phyloP scores from a whole-genome alignment of 1,140 invertebrate genomes.

The Lerema accius region DNA sequence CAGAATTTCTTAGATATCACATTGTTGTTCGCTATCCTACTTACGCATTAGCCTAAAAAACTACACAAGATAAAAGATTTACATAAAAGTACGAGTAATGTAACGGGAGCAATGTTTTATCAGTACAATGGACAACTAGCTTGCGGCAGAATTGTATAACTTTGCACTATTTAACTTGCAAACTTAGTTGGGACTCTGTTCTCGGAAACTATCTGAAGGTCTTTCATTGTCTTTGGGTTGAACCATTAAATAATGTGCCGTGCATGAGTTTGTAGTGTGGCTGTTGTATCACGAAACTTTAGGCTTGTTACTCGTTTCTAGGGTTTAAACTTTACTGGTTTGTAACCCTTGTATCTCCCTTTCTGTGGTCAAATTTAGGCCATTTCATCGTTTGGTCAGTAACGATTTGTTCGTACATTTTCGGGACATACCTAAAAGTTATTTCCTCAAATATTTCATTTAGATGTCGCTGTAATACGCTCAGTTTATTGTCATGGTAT shows the following conservation, averaged over 20 bases:
- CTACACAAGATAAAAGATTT: conserved; percentile 42
- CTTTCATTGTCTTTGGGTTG: conserved; percentile 44
- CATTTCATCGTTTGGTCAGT: too few relatives aligned
- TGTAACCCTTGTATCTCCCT: neutral
- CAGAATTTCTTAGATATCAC: neutral
- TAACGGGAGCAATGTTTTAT: conserved; percentile 49
- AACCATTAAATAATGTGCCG: conserved; percentile 21
- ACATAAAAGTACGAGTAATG: conserved; percentile 41
- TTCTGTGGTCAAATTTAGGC: too few relatives aligned
- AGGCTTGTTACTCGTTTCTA: conserved; percentile 8
- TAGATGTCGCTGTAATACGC: too few relatives aligned
- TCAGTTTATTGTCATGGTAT: too few relatives aligned
- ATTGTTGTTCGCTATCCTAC: neutral
- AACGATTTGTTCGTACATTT: too few relatives aligned
- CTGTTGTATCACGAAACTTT: conserved; percentile 16
- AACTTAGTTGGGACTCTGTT: conserved; percentile 53
- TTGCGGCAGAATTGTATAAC: conserved; percentile 64
- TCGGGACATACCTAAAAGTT: too few relatives aligned
- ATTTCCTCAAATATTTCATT: too few relatives aligned
- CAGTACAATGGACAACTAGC: conserved; percentile 54
- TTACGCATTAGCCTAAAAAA: conserved; percentile 26
- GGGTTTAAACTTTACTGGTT: neutral
- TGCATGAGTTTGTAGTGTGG: conserved; percentile 11
- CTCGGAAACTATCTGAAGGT: conserved; percentile 51
- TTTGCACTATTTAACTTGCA: conserved; percentile 69